Base-by-base conservation (phyloP, 2,113 vertebrate genomes). In the Nothocercus nigrocapillus region DNA sequence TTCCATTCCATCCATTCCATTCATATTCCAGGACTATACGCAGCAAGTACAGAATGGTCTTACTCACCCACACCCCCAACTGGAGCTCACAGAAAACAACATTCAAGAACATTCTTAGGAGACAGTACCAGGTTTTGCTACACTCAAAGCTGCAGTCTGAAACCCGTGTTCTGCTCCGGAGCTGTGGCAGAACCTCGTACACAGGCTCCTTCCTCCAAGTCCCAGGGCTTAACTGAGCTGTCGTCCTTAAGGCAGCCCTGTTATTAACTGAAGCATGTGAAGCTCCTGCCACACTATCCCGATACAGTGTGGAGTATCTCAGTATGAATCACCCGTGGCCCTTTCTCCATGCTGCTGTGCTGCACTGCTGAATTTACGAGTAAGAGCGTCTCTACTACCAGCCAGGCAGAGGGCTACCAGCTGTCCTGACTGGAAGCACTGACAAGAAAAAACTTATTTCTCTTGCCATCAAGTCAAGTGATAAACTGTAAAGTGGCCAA, bases 221-320 rank as follows among this genome's bases (percentile, higher is more conserved):
- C 72, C 76, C 17, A 68, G 40, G 22, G 45, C 21, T 74, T 58
- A 16, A 32, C 18, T 61, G 47, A 56, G 15, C 4, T 0, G 5
- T 56, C 30, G 70, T 73, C 76, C 44, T 40, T 7, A 36, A n/a
- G 73, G 70, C 69, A 82, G 17, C 17, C 77, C 62, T 19, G 20
- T 59, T 36, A 12, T 22, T 30, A 51, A 15, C n/a, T 34, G 2
- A 0, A 7, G 11, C 5, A 8, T 8, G 22, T 63, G 70, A 38
- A 78, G 28, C 40, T 21, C 36, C 6, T 53, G 58, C 34, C 17
- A 3, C 11, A 4, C 36, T n/a, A 36, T 53, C 8, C 42, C 27
- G 70, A 18, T 40, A 27, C 54, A 44, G 32, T 25, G 4, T 1
- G 4, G 5, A 44, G 47, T 28, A 47, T 70, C 38, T 53, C 61